Conservation (phyloP, 2,113 vertebrate genomes). For the Archocentrus centrarchus region DNA sequence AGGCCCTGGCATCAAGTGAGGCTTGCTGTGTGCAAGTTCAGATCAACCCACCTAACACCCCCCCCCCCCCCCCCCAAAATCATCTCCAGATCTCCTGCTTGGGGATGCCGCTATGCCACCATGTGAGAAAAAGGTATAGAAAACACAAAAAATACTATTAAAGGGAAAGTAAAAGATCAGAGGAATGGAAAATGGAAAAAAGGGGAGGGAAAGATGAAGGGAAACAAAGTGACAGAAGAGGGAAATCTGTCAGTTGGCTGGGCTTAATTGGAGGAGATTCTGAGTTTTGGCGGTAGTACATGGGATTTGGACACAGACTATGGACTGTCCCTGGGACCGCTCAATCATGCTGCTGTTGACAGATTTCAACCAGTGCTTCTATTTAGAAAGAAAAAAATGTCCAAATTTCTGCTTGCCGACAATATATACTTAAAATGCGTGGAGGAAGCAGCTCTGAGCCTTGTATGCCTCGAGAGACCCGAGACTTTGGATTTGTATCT, state of each 20-base stretch:
- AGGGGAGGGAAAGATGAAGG: neutral
- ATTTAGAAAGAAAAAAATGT: conserved; percentile 43
- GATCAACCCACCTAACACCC: neutral
- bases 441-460: neutral
- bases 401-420: conserved; percentile 4
- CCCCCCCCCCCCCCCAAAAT: neutral
- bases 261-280: conserved; percentile 37
- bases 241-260: conserved; percentile 14
- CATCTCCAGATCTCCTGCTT: conserved; percentile 17
- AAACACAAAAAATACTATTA: neutral
- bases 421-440: conserved; percentile 30
- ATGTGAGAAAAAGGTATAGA: neutral
- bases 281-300: neutral
- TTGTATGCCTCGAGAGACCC: conserved; percentile 10
- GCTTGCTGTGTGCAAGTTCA: conserved; percentile 28
- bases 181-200: neutral
- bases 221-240: neutral
- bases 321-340: conserved; percentile 12
- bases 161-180: neutral
- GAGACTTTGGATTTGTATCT: conserved; percentile 39
- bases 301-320: conserved; percentile 31
- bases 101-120: neutral
- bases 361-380: conserved; percentile 18
- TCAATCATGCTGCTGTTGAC: conserved; percentile 39
- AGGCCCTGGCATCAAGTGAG: conserved; percentile 14